phyloP scores from a whole-genome alignment of 64 coral and sea anemone genomes.

The Actinia equina region DNA sequence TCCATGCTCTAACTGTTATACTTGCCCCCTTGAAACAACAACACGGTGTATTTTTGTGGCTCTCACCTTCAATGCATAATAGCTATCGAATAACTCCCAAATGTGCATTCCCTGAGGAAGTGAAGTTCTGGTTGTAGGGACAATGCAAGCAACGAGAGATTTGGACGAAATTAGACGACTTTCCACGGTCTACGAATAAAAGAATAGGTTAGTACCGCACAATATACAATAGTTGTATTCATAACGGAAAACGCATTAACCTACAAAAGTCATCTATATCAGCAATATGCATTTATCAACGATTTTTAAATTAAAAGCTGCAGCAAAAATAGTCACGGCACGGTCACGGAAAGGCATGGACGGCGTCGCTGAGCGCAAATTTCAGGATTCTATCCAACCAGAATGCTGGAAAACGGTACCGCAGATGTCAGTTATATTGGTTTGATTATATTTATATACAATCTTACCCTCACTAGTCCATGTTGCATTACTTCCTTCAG shows the following conservation, averaged over 20 bases:
- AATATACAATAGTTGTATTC: background rate
- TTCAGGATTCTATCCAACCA: no score
- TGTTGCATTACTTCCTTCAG: conserved; percentile 89
- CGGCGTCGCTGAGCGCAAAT: no score
- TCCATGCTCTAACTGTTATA: no score
- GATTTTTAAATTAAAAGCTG: no score
- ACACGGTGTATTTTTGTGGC: background rate
- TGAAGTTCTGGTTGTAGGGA: conserved; percentile 75
- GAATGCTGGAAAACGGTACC: no score
- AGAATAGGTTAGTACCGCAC: background rate
- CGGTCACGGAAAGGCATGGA: no score
- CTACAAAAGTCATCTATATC: background rate
- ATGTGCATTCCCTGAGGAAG: conserved; percentile 81
- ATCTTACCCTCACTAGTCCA: conserved; percentile 81
- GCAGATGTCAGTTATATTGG: no score
- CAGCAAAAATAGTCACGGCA: no score
- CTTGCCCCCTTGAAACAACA: no score
- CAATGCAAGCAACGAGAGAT: conserved; percentile 91
- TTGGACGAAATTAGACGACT: conserved; percentile 77
- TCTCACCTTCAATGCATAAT: conserved; percentile 76
- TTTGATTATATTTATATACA: background rate
- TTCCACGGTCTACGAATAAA: conserved; percentile 52
- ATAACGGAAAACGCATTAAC: no score
- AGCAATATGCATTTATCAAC: background rate
- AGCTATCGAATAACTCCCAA: conserved; percentile 92